Evolutionary conservation across 1,140 invertebrate genomes (phyloP), one percentile per base, ranked within the genome.

Genomic region (Bombyx mandarina): DNA sequence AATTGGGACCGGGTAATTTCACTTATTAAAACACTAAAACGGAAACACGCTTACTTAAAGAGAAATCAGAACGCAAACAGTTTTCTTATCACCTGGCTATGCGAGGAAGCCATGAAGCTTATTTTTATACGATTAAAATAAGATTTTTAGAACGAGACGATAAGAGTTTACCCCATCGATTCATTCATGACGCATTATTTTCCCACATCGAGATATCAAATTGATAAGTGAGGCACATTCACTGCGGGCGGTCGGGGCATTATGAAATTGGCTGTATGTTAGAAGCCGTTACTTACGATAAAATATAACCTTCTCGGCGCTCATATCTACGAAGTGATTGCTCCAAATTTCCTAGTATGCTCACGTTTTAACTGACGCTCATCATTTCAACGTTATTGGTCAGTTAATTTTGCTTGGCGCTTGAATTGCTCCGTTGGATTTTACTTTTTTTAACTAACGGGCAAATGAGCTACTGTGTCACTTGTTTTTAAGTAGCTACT

Each of bases 221-320:
- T 86, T 86, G 82, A 86, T 86, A 85, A 85, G 83, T 86, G 82
- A 79, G 77, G 71, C 72, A 82, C 83, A 81, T 85, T 79, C 75
- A 74, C 67, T 61, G 74, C 75, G 73, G 78, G 73, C 77, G 76
- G 63, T 65, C 82, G 77, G 73, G 69, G 84, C 82, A 85, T 87
- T 87, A 87, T 87, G 81, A 86, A 84, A 86, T 87, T 87, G 82
- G 82, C 84, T 73, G 82, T 87, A 87, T 73, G 82, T 87, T 84
- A 87, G 79, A 73, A 69, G 82, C 82, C 82, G 79, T 87, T 85
- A 84, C 84, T 83, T 79, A 69, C 66, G 78, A 84, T 87, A 86
- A 87, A 87, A 87, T 87, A 87, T 87, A 75, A 82, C 81, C 80
- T 64, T 56, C 69, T 67, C 57, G 63, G 69, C 56, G 75, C 78